phyloP scores from a whole-genome alignment of 2,113 vertebrate species.

The Leptodactylus fuscus region DNA sequence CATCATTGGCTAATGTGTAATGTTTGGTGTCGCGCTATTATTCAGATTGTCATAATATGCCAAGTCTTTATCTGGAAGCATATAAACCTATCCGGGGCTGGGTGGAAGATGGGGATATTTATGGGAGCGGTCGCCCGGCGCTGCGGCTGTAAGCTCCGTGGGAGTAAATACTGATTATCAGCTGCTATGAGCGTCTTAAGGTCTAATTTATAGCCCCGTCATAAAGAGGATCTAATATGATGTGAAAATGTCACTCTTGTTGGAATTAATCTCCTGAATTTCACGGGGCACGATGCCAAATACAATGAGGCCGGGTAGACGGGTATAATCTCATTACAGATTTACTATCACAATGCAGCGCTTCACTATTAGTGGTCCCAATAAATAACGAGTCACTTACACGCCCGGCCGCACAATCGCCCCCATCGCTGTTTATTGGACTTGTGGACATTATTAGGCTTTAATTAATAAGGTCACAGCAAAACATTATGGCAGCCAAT shows the following conservation, averaged over 20 bases:
- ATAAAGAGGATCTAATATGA: conserved; percentile 41
- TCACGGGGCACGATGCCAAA: not conserved
- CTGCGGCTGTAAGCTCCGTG: not conserved
- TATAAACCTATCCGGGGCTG: conserved; percentile 22
- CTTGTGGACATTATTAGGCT: conserved; percentile 36
- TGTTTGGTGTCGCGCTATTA: not conserved
- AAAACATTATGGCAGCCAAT: not conserved
- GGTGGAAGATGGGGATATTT: conserved; percentile 2
- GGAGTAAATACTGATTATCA: conserved; percentile 59
- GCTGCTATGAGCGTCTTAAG: not conserved
- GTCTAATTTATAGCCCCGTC: conserved; percentile 58
- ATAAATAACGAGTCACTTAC: conserved; percentile 63
- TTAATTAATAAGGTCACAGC: conserved; percentile 59
- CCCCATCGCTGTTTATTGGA: not conserved
- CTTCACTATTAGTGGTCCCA: conserved; percentile 57
- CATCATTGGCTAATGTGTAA: conserved; percentile 31
- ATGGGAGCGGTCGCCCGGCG: not conserved
- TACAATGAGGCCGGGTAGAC: conserved; percentile 26
- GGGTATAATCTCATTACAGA: conserved; percentile 49
- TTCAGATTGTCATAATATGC: conserved; percentile 38
- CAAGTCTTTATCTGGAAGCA: conserved; percentile 28
- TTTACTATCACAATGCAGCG: conserved; percentile 50
- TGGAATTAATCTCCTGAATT: conserved; percentile 33
- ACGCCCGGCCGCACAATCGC: conserved; percentile 1
- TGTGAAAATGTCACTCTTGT: conserved; percentile 10